These are phyloP conservation scores for Cephus pygmeus DNA, from an alignment of 2,888 invertebrate genomes.

Conservation along the genomic window DNA sequence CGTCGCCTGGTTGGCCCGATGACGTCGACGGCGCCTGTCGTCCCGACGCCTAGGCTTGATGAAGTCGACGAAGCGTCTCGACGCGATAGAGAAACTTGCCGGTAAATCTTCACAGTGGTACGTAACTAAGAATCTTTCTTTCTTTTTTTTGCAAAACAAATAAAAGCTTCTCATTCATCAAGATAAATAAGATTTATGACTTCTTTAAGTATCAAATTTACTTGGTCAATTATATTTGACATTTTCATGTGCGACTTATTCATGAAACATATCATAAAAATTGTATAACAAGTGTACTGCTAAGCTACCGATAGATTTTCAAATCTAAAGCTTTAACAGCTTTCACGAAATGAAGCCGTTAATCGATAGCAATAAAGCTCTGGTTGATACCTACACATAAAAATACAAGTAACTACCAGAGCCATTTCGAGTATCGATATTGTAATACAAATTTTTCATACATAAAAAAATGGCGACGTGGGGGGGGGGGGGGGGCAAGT, in stretches of 20 bases:
- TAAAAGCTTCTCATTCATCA: neutral
- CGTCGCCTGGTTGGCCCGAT: neutral
- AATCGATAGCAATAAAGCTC: neutral
- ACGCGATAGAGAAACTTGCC: neutral
- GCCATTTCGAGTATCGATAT: neutral
- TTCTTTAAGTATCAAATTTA: neutral
- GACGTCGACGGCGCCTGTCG: conserved; percentile 4
- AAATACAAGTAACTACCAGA: neutral
- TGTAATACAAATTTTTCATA: neutral
- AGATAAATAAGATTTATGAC: neutral
- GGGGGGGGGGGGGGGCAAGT: neutral
- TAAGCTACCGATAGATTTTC: neutral
- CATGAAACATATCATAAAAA: too few species aligned
- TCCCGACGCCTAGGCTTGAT: conserved; percentile 1
- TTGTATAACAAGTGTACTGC: neutral
- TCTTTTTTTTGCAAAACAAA: neutral
- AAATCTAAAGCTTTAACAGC: neutral
- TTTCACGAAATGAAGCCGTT: neutral
- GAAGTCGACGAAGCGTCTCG: neutral
- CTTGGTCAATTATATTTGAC: neutral
- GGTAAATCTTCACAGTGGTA: neutral
- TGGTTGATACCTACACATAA: neutral
- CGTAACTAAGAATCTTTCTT: neutral
- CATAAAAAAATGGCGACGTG: neutral
- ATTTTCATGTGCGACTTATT: neutral